Conservation (phyloP, 1,140 invertebrate species). For the Wiebesia pumilae region DNA sequence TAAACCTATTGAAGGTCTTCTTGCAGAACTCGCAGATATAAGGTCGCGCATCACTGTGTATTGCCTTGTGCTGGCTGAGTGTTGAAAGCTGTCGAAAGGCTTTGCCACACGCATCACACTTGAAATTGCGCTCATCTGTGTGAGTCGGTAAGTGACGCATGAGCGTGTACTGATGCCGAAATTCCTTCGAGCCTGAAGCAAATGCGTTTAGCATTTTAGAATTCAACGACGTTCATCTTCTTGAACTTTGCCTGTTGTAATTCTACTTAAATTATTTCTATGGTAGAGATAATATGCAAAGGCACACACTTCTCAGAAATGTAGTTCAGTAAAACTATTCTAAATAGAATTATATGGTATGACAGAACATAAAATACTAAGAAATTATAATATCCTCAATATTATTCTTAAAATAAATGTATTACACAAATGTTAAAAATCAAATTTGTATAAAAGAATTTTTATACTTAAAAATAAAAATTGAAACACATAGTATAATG, state of each 20-base stretch:
- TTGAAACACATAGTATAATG: no score
- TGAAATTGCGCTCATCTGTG: slow-evolving; percentile 88
- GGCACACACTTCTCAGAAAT: no score
- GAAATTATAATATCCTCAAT: no score
- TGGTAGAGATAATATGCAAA: no score
- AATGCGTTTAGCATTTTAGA: background rate
- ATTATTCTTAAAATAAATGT: no score
- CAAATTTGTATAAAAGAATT: no score
- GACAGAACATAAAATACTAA: no score
- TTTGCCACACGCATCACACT: slow-evolving; percentile 86
- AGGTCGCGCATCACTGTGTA: slow-evolving; percentile 82
- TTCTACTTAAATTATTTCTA: background rate
- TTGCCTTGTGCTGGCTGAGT: slow-evolving; percentile 83
- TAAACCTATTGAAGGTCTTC: slow-evolving; percentile 82
- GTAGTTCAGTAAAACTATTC: no score
- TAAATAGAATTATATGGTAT: background rate
- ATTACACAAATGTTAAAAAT: no score
- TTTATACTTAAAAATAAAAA: no score
- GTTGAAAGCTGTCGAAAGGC: slow-evolving; percentile 87
- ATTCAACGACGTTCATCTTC: background rate
- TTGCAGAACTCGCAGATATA: slow-evolving; percentile 84
- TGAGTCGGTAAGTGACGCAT: slow-evolving; percentile 89
- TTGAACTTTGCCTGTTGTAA: background rate
- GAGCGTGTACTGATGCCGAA: slow-evolving; percentile 84
- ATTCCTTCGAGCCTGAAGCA: slow-evolving; percentile 79